Percentiles rank a stretch among this genome's conserved stretches.
These are phyloP conservation scores for Romanogobio albipinnatus DNA, from an alignment of 2,113 vertebrate genomes.

Conservation along the genomic window DNA sequence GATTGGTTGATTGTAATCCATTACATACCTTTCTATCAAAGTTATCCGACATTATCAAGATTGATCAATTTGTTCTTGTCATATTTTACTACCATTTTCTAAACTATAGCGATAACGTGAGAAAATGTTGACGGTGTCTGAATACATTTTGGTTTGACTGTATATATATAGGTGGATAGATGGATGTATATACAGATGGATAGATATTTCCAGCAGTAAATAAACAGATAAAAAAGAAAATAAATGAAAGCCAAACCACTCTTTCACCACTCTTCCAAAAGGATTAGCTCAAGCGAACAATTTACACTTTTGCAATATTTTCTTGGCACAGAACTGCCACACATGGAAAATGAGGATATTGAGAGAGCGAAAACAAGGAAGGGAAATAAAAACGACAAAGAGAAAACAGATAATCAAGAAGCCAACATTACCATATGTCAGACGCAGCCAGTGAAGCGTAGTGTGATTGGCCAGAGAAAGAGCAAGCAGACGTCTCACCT, in stretches of 20 bases:
- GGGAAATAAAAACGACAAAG: constrained; percentile 12
- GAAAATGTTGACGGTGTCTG: no score
- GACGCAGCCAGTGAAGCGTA: constrained; percentile 69
- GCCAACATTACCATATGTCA: constrained; percentile 82
- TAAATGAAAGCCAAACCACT: no score
- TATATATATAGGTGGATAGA: no score
- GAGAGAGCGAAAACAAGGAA: neutral
- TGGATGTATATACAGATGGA: no score
- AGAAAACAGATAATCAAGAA: constrained; percentile 48
- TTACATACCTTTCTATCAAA: no score
- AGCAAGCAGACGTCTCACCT: constrained; percentile 78
- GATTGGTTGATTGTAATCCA: no score
- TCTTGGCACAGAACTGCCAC: neutral
- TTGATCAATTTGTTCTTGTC: no score
- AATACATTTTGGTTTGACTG: no score
- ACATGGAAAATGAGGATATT: neutral
- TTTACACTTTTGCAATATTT: neutral
- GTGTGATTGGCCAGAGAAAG: constrained; percentile 67
- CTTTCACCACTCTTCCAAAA: neutral
- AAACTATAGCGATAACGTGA: no score
- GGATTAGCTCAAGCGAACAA: neutral
- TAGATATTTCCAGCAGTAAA: neutral
- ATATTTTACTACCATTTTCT: no score
- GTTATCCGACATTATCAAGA: no score
- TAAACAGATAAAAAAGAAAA: neutral